Evolutionary conservation across 2,888 invertebrate species (phyloP).

Genomic region (Alloscopus bannaensis): DNA sequence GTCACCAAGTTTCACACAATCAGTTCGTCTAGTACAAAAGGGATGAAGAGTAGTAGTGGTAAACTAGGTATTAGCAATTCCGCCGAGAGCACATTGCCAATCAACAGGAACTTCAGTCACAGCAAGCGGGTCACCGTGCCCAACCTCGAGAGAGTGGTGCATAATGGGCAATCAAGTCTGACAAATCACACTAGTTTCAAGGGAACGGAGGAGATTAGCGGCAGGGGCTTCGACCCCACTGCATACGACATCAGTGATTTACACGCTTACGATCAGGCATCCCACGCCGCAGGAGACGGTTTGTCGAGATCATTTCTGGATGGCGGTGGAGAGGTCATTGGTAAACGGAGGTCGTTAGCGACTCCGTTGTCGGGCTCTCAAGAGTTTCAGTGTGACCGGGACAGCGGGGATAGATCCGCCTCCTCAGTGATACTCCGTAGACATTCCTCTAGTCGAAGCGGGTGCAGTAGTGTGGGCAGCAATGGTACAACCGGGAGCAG

Average conservation of each 20-base stretch:
- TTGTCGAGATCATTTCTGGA: conserved; percentile 14
- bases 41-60: conserved; percentile 19
- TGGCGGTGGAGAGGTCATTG: neutral
- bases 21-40: conserved; percentile 56
- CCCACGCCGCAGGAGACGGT: neutral
- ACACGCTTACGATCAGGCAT: conserved; percentile 10
- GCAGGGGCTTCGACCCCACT: conserved; percentile 40
- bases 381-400: conserved; percentile 21
- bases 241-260: conserved; percentile 54
- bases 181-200: conserved; percentile 43
- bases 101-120: conserved; percentile 53
- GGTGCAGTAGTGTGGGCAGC: conserved; percentile 39
- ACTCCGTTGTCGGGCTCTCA: conserved; percentile 18
- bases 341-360: conserved; percentile 30
- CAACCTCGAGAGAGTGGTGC: conserved; percentile 37
- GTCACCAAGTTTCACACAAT: conserved; percentile 52
- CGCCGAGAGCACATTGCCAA: conserved; percentile 36
- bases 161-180: conserved; percentile 30
- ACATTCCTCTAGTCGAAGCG: conserved; percentile 60
- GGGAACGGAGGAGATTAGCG: neutral
- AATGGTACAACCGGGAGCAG: conserved; percentile 22
- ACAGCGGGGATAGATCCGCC: conserved; percentile 22
- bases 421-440: conserved; percentile 49
- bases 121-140: conserved; percentile 64
- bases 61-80: conserved; percentile 29